Evolutionary conservation across 2,797 vertebrate species (phyloP).

Genomic region (Brachyalestes nurse): DNA sequence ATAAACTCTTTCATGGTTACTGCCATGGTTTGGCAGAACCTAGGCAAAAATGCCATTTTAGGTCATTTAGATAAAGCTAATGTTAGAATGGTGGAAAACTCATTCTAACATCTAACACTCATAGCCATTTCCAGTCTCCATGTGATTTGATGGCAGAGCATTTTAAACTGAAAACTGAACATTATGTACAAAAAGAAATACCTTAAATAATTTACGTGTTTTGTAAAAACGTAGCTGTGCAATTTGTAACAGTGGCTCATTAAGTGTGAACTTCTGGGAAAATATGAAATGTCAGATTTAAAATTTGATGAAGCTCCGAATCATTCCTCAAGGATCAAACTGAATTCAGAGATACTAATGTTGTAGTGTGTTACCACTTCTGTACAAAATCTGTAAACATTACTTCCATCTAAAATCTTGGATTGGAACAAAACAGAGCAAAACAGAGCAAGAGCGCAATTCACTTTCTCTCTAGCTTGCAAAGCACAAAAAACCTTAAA

Average conservation of each 20-base stretch:
- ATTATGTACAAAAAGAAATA: no score
- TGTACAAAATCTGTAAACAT: not conserved
- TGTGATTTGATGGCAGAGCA: not conserved
- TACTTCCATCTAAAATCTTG: not conserved
- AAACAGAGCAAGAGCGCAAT: not conserved
- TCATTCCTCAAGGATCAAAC: no score
- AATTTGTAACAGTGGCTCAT: no score
- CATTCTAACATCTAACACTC: no score
- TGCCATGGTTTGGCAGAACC: not conserved
- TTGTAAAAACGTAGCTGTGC: no score
- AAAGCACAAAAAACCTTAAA: not conserved
- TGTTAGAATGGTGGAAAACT: no score
- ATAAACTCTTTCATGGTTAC: not conserved
- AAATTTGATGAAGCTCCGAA: not conserved
- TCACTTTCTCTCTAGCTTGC: constrained; percentile 17
- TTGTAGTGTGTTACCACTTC: not conserved
- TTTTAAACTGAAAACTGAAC: no score
- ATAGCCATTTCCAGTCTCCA: not conserved
- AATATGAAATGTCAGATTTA: not conserved
- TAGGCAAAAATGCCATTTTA: no score
- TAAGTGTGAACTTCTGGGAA: no score
- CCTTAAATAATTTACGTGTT: no score
- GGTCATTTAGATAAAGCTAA: no score
- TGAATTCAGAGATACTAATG: not conserved
- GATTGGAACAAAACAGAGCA: not conserved